A percentile compares a stretch with the other conserved stretches of the same genome.
Conservation (phyloP, 2,113 vertebrate species). For the Urocynchramus pylzowi region DNA sequence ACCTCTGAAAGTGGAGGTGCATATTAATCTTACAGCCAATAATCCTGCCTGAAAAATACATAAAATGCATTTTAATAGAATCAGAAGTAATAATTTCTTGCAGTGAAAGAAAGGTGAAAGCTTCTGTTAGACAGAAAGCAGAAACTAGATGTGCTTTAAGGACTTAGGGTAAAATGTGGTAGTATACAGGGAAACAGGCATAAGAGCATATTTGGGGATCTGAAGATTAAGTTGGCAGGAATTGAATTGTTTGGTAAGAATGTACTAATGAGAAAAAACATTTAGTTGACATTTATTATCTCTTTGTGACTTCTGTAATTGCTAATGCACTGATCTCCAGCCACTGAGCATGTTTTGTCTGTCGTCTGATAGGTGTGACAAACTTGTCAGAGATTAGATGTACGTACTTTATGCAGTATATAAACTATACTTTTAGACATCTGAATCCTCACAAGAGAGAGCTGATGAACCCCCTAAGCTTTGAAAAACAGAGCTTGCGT, state of each 20-base stretch:
- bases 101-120: conserved; percentile 12
- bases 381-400: neutral
- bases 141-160: neutral
- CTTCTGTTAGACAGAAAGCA: neutral
- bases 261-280: neutral
- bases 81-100: neutral
- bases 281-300: neutral
- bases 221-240: neutral
- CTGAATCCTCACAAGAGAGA: neutral
- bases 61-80: conserved; percentile 22
- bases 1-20: neutral
- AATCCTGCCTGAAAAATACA: conserved; percentile 7
- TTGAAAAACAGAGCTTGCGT: neutral
- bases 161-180: neutral
- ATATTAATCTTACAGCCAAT: conserved; percentile 39
- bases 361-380: neutral
- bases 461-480: neutral
- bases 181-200: neutral
- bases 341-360: neutral
- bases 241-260: neutral
- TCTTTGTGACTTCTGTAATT: neutral
- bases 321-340: neutral
- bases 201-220: neutral
- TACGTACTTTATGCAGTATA: neutral
- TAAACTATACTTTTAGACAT: neutral